These are phyloP conservation scores for Mimachlamys varia DNA, from an alignment of 2,888 invertebrate species.

Conservation along the genomic window DNA sequence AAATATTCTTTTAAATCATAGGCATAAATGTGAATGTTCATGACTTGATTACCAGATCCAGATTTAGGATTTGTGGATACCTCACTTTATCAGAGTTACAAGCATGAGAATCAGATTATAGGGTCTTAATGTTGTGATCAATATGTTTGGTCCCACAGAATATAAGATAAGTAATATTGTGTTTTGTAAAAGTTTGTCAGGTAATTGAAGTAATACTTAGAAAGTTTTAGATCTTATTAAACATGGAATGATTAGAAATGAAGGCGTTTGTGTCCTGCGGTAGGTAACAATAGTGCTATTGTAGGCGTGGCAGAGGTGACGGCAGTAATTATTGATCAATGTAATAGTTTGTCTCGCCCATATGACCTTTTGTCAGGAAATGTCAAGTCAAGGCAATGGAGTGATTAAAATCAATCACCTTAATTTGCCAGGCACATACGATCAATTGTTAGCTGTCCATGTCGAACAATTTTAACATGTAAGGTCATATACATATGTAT, in stretches of 20 bases:
- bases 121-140: too few species aligned
- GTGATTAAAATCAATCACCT: conserved; percentile 19
- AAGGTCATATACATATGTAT: too few species aligned
- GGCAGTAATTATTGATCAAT: neutral
- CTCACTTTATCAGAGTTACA: too few species aligned
- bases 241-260: neutral
- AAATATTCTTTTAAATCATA: too few species aligned
- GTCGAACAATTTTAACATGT: too few species aligned
- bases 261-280: neutral
- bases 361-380: conserved; percentile 21
- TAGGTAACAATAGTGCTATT: neutral
- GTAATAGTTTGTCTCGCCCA: neutral
- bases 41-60: too few species aligned
- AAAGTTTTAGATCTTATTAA: neutral
- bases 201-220: neutral
- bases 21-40: too few species aligned
- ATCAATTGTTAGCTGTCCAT: neutral
- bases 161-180: too few species aligned
- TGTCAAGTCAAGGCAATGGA: neutral
- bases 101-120: too few species aligned
- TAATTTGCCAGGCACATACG: neutral
- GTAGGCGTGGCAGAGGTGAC: neutral
- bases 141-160: too few species aligned
- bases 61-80: too few species aligned
- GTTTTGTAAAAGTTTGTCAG: neutral